Evolutionary conservation across 2,797 vertebrate genomes (phyloP), one percentile per base, ranked within the genome.

Genomic region (Orientallactaga sibirica): DNA sequence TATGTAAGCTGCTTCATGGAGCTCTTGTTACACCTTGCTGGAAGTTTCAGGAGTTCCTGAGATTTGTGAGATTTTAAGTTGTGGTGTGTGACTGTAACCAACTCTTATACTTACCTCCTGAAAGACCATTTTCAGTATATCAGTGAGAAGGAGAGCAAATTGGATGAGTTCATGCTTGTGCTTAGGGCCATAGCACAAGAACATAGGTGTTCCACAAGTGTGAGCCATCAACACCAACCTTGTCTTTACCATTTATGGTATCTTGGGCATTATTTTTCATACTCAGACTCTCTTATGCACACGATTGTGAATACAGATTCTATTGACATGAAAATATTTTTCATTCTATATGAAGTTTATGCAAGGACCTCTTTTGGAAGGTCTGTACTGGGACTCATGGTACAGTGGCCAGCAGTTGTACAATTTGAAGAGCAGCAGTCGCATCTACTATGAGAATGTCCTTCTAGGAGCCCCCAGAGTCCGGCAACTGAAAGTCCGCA

Each of bases 291-390:
- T 66, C 62, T 87, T 71, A 48, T 14, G 4, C 25, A 64, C 87
- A 92, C 73, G 41, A 41, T 88, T 86, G 64, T 91, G 12, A 82
- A 67, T 43, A 25, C 62, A 92, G 43, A 88, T 85, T 95, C 61
- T 90, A 27, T 92, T 86, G 55, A 87, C 43, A 78, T 55, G 64
- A 94, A 86, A 91, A 66, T 19, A 71, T 94, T 62, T 96, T 89
- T 93, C 80, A 97, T 86, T 43, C 67, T 94, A 48, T 71, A 1
- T 85, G 9, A 9, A 97, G 98, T 98, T 97, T 97, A 96, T 97
- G 97, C 96, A 98, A 94, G 97, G 98, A 79, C 98, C 97, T 11
- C 86, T 98, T 64, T 73, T 98, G 97, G 96, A 98, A 74, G 97
- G 97, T 61, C 96, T 98, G 43, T 98, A 97, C 96, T 98, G 98